Percentiles rank a stretch among this genome's conserved stretches.
phyloP scores from a whole-genome alignment of 1,140 invertebrate species.

The Saxidomus purpurata region DNA sequence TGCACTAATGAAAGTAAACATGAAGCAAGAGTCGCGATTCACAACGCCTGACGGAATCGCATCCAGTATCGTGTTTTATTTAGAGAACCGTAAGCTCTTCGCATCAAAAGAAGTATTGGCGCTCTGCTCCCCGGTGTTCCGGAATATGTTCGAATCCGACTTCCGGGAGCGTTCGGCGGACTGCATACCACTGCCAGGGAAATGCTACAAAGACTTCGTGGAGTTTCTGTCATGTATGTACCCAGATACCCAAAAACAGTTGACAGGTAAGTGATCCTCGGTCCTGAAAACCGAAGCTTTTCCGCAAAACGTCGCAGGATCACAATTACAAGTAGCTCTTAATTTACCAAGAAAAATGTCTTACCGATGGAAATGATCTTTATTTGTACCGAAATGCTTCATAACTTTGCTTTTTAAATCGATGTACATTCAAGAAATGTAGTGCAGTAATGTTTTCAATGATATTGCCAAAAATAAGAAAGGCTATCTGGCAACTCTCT shows the following conservation, averaged over 20 bases:
- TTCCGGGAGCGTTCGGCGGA: conserved; percentile 67
- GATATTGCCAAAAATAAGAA: too few species aligned
- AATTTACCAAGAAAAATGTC: too few species aligned
- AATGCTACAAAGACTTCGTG: conserved; percentile 66
- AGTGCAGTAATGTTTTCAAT: too few species aligned
- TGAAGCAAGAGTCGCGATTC: conserved; percentile 28
- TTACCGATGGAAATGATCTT: too few species aligned
- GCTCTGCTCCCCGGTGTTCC: conserved; percentile 70
- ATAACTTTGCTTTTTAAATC: too few species aligned
- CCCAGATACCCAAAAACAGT: conserved; percentile 58
- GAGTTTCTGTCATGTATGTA: conserved; percentile 73
- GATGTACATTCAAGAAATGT: too few species aligned
- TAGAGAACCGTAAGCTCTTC: conserved; percentile 53
- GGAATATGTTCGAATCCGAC: conserved; percentile 71
- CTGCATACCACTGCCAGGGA: conserved; percentile 66
- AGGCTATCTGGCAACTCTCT: too few species aligned
- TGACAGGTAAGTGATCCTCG: conserved; percentile 51
- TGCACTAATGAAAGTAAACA: neutral
- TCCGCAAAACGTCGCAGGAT: too few species aligned
- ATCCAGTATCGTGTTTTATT: conserved; percentile 51
- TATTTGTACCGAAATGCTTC: too few species aligned
- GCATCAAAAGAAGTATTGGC: conserved; percentile 61
- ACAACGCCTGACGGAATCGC: conserved; percentile 10
- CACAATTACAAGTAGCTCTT: too few species aligned
- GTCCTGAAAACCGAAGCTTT: too few species aligned